phyloP scores from a whole-genome alignment of 2,113 vertebrate species.

The Caranx ignobilis region DNA sequence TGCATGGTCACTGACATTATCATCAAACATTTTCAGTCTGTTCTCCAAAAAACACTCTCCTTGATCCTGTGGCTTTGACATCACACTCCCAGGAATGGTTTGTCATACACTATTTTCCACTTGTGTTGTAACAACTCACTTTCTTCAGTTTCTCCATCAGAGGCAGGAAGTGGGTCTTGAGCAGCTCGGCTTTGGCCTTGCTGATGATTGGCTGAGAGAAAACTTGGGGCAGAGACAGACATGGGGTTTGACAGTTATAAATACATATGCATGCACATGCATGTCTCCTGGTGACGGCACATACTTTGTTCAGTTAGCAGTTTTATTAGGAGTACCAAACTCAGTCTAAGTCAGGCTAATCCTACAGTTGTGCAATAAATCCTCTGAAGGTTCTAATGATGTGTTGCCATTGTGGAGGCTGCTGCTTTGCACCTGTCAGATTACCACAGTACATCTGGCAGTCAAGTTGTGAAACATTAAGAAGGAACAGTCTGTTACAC shows the following conservation, averaged over 20 bases:
- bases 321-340: too few relatives aligned
- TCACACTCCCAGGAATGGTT: too few relatives aligned
- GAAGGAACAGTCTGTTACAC: neutral
- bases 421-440: too few relatives aligned
- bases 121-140: slow-evolving; percentile 50
- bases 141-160: slow-evolving; percentile 97
- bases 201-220: slow-evolving; percentile 99
- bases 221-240: slow-evolving; percentile 80
- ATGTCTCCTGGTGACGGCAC: neutral
- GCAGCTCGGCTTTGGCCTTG: slow-evolving; percentile 92
- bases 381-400: too few relatives aligned
- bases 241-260: neutral
- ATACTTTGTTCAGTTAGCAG: too few relatives aligned
- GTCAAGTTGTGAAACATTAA: neutral
- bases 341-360: too few relatives aligned
- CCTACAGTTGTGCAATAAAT: too few relatives aligned
- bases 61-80: neutral
- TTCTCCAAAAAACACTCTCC: too few relatives aligned
- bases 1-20: neutral
- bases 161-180: slow-evolving; percentile 96
- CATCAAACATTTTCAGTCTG: neutral
- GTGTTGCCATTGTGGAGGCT: too few relatives aligned
- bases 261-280: too few relatives aligned
- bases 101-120: neutral
- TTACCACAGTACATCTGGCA: too few relatives aligned